Percentiles rank a stretch among this genome's conserved stretches.
phyloP scores from a whole-genome alignment of 92 coral and sea anemone genomes.

The Metridium senile region DNA sequence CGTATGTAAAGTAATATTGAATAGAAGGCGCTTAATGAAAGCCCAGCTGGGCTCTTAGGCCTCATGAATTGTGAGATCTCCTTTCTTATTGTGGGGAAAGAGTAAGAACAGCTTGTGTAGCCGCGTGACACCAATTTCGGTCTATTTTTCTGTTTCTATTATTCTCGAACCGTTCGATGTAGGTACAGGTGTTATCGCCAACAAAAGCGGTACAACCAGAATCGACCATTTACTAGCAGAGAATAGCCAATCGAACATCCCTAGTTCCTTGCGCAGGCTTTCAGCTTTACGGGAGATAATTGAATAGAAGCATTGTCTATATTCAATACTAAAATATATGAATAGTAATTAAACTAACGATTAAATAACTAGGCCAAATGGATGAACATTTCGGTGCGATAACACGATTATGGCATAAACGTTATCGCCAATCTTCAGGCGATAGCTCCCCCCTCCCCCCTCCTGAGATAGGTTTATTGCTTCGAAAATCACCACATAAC shows the following conservation, averaged over 20 bases:
- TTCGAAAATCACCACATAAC: not conserved
- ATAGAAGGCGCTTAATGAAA: not conserved
- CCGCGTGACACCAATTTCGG: conserved; percentile 12
- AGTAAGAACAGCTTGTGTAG: conserved; percentile 22
- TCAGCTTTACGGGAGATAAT: not conserved
- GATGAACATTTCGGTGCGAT: not conserved
- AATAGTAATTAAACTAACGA: not conserved
- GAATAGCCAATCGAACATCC: not conserved
- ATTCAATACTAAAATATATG: not conserved
- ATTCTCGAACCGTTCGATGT: conserved; percentile 22
- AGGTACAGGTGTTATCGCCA: conserved; percentile 12
- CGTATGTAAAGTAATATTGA: conserved; percentile 6
- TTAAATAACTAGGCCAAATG: not conserved
- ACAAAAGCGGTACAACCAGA: not conserved
- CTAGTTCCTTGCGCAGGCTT: not conserved
- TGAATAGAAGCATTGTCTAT: not conserved
- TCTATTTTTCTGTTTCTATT: conserved; percentile 21
- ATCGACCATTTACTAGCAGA: not conserved
- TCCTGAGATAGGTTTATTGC: conserved; percentile 6
- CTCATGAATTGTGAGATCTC: not conserved
- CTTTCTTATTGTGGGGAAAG: not conserved
- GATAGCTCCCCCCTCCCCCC: conserved; percentile 1
- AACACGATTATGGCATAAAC: not conserved
- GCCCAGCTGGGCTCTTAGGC: not conserved
- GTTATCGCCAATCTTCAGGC: not conserved